Conservation (phyloP, 2,888 invertebrate genomes). For the Celastrina argiolus region DNA sequence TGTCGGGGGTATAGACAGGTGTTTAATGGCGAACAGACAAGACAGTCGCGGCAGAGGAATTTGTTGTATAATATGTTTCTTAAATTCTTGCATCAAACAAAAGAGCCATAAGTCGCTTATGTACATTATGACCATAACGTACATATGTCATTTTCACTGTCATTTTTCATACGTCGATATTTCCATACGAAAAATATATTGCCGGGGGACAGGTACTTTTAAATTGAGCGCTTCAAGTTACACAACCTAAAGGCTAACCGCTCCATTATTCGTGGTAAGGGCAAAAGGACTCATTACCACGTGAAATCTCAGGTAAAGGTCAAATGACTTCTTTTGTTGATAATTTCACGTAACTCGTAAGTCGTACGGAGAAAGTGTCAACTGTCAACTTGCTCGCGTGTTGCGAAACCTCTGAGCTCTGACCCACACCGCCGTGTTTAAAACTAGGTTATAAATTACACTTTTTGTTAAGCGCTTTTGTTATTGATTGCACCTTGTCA, state of each 20-base stretch:
- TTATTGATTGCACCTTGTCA: slow-evolving; percentile 1
- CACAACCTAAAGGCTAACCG: slow-evolving; percentile 18
- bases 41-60: too few relatives aligned
- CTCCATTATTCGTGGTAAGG: slow-evolving; percentile 1
- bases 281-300: slow-evolving; percentile 22
- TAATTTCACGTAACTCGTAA: slow-evolving; percentile 55
- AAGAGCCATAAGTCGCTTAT: too few relatives aligned
- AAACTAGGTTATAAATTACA: slow-evolving; percentile 16
- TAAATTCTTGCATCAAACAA: too few relatives aligned
- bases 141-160: too few relatives aligned
- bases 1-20: too few relatives aligned
- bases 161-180: too few relatives aligned
- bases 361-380: slow-evolving; percentile 60
- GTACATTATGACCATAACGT: too few relatives aligned
- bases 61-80: too few relatives aligned
- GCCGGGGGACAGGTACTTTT: neutral
- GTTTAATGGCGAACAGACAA: too few relatives aligned
- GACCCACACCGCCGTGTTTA: slow-evolving; percentile 21
- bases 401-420: slow-evolving; percentile 59
- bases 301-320: slow-evolving; percentile 17
- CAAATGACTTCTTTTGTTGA: slow-evolving; percentile 34
- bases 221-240: slow-evolving; percentile 7
- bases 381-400: too few relatives aligned
- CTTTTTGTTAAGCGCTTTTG: neutral
- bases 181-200: too few relatives aligned